phyloP scores from a whole-genome alignment of 2,113 vertebrate species.

The Pogona vitticeps region DNA sequence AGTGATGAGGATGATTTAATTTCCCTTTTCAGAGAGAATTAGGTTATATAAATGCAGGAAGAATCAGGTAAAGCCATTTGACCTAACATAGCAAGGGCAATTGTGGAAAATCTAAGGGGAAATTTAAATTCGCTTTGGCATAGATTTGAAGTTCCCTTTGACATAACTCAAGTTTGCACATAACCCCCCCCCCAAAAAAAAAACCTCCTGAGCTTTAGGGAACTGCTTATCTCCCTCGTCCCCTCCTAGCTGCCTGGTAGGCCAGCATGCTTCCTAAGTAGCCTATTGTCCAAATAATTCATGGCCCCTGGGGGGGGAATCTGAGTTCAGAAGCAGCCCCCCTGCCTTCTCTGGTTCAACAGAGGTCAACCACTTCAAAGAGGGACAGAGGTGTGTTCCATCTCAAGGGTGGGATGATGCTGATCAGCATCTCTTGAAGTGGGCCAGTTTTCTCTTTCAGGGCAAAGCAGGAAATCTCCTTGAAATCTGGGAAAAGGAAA shows the following conservation, averaged over 20 bases:
- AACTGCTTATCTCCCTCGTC: constrained; percentile 16
- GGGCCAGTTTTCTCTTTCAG: constrained; percentile 37
- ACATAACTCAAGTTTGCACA: constrained; percentile 30
- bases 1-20: no score
- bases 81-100: background rate
- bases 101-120: background rate
- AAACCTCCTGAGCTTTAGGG: no score
- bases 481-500: constrained; percentile 44
- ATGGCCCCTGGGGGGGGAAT: constrained; percentile 38
- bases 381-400: background rate
- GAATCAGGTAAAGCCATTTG: background rate
- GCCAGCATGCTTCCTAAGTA: constrained; percentile 49
- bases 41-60: background rate
- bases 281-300: constrained; percentile 57
- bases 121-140: background rate
- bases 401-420: constrained; percentile 33
- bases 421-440: constrained; percentile 43
- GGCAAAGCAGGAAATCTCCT: constrained; percentile 5
- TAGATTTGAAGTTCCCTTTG: background rate
- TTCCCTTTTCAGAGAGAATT: no score
- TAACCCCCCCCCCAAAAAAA: background rate
- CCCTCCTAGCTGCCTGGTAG: background rate
- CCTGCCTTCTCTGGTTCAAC: constrained; percentile 31
- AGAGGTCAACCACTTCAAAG: constrained; percentile 68
- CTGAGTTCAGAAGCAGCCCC: constrained; percentile 48